Conservation (phyloP, 2,113 vertebrate species). For the Boleophthalmus pectinirostris region DNA sequence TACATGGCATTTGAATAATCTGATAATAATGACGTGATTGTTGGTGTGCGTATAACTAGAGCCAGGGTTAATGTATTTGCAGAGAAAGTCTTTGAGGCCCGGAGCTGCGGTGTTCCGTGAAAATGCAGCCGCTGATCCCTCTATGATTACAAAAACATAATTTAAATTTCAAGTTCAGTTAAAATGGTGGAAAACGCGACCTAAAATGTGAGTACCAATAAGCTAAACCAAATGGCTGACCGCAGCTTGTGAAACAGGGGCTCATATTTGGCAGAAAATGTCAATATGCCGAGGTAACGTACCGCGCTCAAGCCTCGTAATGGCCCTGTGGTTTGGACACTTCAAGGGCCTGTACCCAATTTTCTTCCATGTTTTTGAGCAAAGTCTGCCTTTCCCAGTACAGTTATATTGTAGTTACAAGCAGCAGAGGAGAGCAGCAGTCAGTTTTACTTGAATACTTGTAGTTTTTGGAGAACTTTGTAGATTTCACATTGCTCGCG, state of each 20-base stretch:
- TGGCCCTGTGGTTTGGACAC: neutral
- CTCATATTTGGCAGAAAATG: neutral
- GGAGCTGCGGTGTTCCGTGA: neutral
- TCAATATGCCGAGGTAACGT: neutral
- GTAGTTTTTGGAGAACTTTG: no score
- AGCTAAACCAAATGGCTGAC: neutral
- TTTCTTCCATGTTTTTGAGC: no score
- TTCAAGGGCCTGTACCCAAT: neutral
- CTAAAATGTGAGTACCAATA: constrained; percentile 1
- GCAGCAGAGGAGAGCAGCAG: no score
- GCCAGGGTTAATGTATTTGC: no score
- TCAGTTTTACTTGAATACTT: no score
- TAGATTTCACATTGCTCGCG: no score
- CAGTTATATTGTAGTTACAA: no score
- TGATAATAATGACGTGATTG: no score
- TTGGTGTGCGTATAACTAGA: no score
- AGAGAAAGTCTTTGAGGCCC: neutral
- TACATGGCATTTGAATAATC: no score
- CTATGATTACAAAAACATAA: neutral
- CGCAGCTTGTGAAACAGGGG: neutral
- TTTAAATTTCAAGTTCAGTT: neutral
- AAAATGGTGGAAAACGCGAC: neutral
- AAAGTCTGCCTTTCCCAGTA: no score
- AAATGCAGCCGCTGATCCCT: neutral
- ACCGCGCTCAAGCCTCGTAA: neutral